phyloP scores from a whole-genome alignment of 2,797 vertebrate species.

The Anguilla marmorata region DNA sequence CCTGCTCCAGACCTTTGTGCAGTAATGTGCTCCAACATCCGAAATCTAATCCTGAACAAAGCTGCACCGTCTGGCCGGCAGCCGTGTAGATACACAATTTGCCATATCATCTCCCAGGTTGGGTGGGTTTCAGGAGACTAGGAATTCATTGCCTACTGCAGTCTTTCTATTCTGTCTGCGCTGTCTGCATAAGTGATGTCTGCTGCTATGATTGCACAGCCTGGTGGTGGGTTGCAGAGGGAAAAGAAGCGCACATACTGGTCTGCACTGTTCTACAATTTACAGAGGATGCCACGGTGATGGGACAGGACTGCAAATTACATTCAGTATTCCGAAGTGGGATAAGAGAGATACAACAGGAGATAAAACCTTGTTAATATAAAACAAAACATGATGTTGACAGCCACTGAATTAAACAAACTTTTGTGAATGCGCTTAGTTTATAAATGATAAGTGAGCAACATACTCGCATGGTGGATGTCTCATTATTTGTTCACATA shows the following conservation, averaged over 20 bases:
- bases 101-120: background rate
- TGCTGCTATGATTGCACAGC: background rate
- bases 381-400: background rate
- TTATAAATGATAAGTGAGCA: background rate
- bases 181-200: conserved; percentile 1
- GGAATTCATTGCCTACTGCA: background rate
- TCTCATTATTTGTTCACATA: background rate
- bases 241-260: background rate
- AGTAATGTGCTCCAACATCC: background rate
- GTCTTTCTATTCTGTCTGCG: background rate
- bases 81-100: background rate
- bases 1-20: conserved; percentile 1
- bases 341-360: background rate
- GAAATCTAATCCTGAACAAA: background rate
- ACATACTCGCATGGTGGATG: background rate
- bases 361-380: background rate
- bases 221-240: background rate
- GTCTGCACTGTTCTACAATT: background rate
- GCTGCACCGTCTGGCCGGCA: background rate
- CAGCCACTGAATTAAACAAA: background rate
- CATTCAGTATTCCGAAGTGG: background rate
- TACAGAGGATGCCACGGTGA: background rate
- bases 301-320: background rate
- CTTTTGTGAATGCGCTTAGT: background rate
- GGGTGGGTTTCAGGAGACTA: background rate